Base-by-base conservation (phyloP, 2,797 vertebrate species). In the Syngnathus rostellatus region DNA sequence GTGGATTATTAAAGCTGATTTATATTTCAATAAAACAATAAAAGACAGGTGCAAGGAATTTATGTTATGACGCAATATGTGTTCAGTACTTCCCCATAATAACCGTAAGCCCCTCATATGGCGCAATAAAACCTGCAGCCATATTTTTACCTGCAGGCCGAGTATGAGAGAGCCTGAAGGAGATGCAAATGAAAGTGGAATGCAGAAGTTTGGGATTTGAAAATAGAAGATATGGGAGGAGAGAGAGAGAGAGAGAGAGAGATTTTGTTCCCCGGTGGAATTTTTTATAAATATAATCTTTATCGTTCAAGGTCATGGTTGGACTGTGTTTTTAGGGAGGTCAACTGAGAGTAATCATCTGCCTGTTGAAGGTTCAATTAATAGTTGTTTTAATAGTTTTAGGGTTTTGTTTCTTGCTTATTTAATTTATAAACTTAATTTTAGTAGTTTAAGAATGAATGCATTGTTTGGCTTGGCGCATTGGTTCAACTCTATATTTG, bases 121-220 rank as follows among this genome's bases (percentile, higher is more conserved):
- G 11, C 37, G 40, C 31, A 67, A 16, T 60, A 51, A 51, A 66
- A 63, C 16, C 39, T 2, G 46, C 14, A 16, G 40, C 40, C 65
- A 9, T 68, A 68, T 70, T 75, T 6, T 55, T 9, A 45, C 70
- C 25, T 5, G 8, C 53, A 61, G 66, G 48, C n/a, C 64, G 64
- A n/a, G 21, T 19, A 57, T 6, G 14, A 8, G 10, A 48, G 7
- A 59, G 39, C 64, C 68, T 55, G 67, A 37, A 55, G 61, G 51
- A 51, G 62, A 75, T 50, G 65, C 67, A 62, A 68, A 70, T 62
- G 43, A 66, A 31, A 62, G 37, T 62, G 73, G 77, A 78, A 74
- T 75, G 72, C 38, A 65, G 8, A 64, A 67, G 50, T 8, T 31
- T 55, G 38, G 23, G 38, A 25, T 64, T 68, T 79, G 8, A 0